Percentiles rank a stretch among this genome's conserved stretches.
Evolutionary conservation across 2,797 vertebrate species (phyloP).

Genomic region (Hybognathus amarus): DNA sequence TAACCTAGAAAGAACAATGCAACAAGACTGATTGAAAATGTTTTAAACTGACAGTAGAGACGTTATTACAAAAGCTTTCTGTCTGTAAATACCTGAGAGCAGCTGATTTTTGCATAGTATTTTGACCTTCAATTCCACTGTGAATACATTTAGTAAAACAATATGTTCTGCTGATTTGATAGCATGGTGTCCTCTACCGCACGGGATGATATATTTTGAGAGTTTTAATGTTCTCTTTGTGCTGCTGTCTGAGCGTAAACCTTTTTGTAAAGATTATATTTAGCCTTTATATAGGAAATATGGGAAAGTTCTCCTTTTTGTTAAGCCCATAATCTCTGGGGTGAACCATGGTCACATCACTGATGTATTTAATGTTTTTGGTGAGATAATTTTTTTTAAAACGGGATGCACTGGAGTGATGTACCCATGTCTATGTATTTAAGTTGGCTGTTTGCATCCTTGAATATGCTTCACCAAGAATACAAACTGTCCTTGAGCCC

Average conservation of each 20-base stretch:
- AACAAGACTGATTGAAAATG: not conserved
- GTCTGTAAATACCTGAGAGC: not conserved
- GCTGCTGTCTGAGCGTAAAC: not conserved
- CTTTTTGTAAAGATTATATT: constrained; percentile 31
- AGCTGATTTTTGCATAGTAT: not conserved
- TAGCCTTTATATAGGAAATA: not conserved
- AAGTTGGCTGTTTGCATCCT: constrained; percentile 3
- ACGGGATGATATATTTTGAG: not conserved
- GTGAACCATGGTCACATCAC: constrained; percentile 12
- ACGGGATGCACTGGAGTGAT: not conserved
- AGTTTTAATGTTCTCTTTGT: constrained; percentile 13
- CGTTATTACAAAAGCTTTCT: not conserved
- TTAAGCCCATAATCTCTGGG: constrained; percentile 23
- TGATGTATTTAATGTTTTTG: constrained; percentile 6
- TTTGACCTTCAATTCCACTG: not conserved
- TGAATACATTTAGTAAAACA: not conserved
- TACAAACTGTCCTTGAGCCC: constrained; percentile 20
- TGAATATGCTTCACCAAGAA: constrained; percentile 13
- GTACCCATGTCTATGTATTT: not conserved
- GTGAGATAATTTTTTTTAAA: not conserved
- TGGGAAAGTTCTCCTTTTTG: constrained; percentile 7
- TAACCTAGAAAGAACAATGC: not conserved
- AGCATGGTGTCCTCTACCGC: not conserved
- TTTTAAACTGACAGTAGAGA: not conserved
- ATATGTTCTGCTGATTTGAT: constrained; percentile 8